Evolutionary conservation across 2,888 invertebrate species (phyloP), one percentile per base, ranked within the genome.

Genomic region (Pyrgus malvae): DNA sequence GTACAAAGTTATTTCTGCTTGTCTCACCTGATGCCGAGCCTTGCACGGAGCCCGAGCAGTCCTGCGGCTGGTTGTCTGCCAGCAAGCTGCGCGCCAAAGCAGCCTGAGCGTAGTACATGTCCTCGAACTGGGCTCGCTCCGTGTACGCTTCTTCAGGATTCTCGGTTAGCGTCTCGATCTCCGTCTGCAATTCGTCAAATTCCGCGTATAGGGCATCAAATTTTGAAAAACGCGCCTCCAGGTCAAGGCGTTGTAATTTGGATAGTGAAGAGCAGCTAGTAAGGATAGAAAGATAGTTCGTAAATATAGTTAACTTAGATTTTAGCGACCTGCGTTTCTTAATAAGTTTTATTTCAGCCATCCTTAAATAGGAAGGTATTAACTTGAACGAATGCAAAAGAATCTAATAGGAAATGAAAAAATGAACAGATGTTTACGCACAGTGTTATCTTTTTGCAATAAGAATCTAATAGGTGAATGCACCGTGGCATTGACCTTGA

Each of bases 241-340:
- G 21, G 8, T 56, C 51, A 16, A 48, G 17, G 2, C 21, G 42
- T 31, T 51, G 50, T 27, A 56, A 27, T 8, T 48, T n/a, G 9
- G 56, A 56, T 19, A 51, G 7, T 3, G 35, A 40, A n/a, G 8
- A 27, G 11, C 33, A 40, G 35, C 48, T 56, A 25, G 17, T 12
- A 1, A 56, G 14, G 8, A 27, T 12, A 17, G 16, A n/a, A 27
- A 55, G 11, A 23, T 55, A 55, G 3, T 51, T 51, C 19, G 11
- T 23, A 37, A 48, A 51, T 23, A 33, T 56, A 23, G 51, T 57
- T 3, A 57, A 9, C 23, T 57, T 57, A 0, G 57, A 29, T 53
- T 53, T 51, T 27, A 56, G 21, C 4, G 42, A 11, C 7, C 25
- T 40, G 11, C 55, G 41, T 11, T 48, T 51, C 29, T 35, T 48